These are phyloP conservation scores for Cosmia pyralina DNA, from an alignment of 2,888 invertebrate genomes.

Conservation along the genomic window DNA sequence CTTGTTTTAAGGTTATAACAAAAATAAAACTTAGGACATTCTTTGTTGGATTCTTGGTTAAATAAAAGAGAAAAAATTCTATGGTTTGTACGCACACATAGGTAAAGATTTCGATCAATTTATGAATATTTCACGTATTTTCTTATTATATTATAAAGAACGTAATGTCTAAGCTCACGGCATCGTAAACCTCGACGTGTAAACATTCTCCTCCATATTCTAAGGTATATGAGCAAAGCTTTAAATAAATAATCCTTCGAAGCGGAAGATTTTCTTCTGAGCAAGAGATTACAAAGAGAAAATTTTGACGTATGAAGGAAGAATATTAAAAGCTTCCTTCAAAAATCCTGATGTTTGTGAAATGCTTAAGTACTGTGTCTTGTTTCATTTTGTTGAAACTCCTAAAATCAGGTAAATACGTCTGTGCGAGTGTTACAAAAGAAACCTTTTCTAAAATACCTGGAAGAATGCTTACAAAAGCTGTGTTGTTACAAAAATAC, in stretches of 20 bases:
- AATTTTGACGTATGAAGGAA: slow-evolving; percentile 11
- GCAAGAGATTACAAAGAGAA: slow-evolving; percentile 11
- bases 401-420: neutral
- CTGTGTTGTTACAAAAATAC: too few species aligned
- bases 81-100: neutral
- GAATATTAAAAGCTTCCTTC: slow-evolving; percentile 8
- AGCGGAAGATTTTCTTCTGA: slow-evolving; percentile 16
- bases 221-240: slow-evolving; percentile 25
- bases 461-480: neutral
- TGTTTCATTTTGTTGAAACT: neutral
- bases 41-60: neutral
- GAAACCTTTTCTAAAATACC: neutral
- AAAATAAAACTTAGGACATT: neutral
- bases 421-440: too few species aligned
- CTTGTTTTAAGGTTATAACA: neutral
- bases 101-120: slow-evolving; percentile 18
- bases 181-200: slow-evolving; percentile 27
- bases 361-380: slow-evolving; percentile 14
- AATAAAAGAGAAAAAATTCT: neutral
- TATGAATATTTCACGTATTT: slow-evolving; percentile 35
- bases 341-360: slow-evolving; percentile 13
- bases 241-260: slow-evolving; percentile 37
- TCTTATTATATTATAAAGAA: slow-evolving; percentile 23
- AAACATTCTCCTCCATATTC: slow-evolving; percentile 15
- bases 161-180: slow-evolving; percentile 5